Evolutionary conservation across 2,888 invertebrate genomes (phyloP).

Genomic region (Ectemnius lituratus): DNA sequence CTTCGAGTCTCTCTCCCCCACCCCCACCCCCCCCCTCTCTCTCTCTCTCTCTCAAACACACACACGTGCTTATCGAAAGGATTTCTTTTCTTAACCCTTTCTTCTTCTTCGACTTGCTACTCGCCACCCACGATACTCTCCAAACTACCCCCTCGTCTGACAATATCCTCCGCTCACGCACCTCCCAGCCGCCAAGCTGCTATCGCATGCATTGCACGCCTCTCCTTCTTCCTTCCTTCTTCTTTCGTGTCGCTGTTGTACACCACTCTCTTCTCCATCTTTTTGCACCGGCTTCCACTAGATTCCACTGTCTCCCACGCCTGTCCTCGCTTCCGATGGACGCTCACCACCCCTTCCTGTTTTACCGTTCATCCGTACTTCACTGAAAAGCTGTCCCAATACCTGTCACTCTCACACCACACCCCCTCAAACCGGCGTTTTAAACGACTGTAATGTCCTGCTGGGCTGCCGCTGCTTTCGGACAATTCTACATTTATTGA

Average conservation of each 20-base stretch:
- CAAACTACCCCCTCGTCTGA: background rate
- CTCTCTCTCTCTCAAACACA: background rate
- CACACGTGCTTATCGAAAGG: background rate
- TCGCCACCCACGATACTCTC: background rate
- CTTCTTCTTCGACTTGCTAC: background rate
- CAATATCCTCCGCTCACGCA: background rate
- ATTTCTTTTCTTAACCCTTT: background rate
- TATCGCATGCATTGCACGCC: constrained; percentile 1
- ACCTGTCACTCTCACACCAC: constrained; percentile 19
- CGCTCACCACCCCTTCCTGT: constrained; percentile 4
- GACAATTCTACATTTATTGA: constrained; percentile 43
- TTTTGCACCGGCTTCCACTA: background rate
- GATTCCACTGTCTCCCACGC: background rate
- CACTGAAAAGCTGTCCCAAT: background rate
- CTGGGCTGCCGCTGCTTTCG: constrained; percentile 30
- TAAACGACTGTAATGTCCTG: constrained; percentile 47
- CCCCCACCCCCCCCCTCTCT: constrained; percentile 3
- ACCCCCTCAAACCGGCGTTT: constrained; percentile 24
- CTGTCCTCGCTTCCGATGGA: constrained; percentile 2
- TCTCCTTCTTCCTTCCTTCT: background rate
- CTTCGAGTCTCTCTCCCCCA: background rate
- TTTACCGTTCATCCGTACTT: constrained; percentile 3
- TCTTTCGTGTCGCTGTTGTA: background rate
- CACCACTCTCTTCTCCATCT: background rate
- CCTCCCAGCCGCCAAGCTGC: background rate